These are phyloP conservation scores for Sminthurides aquaticus DNA, from an alignment of 2,888 invertebrate genomes.

Conservation along the genomic window DNA sequence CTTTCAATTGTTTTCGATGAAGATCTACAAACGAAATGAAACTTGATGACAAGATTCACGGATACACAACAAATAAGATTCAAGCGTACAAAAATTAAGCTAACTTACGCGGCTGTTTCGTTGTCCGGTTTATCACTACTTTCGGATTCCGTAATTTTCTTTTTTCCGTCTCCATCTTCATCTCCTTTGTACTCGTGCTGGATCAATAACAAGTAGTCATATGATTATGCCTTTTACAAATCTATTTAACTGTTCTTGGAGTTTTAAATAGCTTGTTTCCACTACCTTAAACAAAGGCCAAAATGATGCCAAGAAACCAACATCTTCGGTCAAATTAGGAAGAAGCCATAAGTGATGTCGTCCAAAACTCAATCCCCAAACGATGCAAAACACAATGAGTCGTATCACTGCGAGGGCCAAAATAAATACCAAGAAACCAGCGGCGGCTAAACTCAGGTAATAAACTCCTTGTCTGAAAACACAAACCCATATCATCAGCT, in stretches of 20 bases:
- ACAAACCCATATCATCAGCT: constrained; percentile 10
- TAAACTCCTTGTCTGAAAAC: constrained; percentile 78
- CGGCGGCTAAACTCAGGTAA: constrained; percentile 89
- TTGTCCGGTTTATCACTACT: constrained; percentile 16
- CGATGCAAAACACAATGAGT: constrained; percentile 78
- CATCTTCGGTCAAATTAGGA: constrained; percentile 98
- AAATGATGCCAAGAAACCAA: constrained; percentile 97
- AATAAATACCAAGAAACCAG: constrained; percentile 88
- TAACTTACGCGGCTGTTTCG: too few relatives aligned
- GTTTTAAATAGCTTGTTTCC: too few relatives aligned
- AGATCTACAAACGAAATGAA: too few relatives aligned
- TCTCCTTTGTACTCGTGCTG: constrained; percentile 72
- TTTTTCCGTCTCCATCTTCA: constrained; percentile 30
- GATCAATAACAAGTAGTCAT: constrained; percentile 19
- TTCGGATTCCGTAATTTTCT: constrained; percentile 20
- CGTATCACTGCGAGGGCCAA: constrained; percentile 82
- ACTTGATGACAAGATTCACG: not conserved
- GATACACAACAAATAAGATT: not conserved
- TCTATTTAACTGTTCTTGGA: constrained; percentile 7
- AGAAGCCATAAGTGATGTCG: constrained; percentile 94
- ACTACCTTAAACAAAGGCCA: constrained; percentile 91
- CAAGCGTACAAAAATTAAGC: not conserved
- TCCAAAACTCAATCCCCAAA: constrained; percentile 82
- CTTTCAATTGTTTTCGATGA: too few relatives aligned
- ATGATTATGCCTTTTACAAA: not conserved